phyloP scores from a whole-genome alignment of 2,113 vertebrate genomes.

The Spea multiplicata region DNA sequence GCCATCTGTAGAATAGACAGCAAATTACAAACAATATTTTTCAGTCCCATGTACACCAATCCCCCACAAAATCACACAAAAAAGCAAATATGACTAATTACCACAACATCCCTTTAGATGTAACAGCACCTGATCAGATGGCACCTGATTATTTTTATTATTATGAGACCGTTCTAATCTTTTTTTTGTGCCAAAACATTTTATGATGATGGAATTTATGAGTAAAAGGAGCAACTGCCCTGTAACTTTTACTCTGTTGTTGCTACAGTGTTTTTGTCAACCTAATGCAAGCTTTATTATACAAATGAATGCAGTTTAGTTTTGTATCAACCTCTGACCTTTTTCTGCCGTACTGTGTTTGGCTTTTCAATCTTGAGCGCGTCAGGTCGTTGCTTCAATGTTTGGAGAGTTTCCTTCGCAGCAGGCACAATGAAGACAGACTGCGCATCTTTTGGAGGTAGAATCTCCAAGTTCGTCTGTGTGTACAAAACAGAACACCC shows the following conservation, averaged over 20 bases:
- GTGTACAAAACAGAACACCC: background rate
- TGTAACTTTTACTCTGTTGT: too few species aligned
- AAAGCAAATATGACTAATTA: background rate
- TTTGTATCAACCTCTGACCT: slow-evolving; percentile 2
- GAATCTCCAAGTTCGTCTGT: background rate
- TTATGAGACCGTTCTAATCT: too few species aligned
- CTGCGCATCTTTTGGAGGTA: background rate
- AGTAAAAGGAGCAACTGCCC: too few species aligned
- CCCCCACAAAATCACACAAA: background rate
- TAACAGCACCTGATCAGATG: background rate
- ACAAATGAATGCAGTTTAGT: too few species aligned
- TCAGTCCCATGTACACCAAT: too few species aligned
- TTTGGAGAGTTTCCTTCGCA: background rate
- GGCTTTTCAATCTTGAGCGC: background rate
- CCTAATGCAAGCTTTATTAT: too few species aligned
- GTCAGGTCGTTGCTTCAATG: background rate
- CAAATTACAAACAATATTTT: background rate
- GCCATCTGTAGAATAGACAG: slow-evolving; percentile 61
- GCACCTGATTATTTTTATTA: too few species aligned
- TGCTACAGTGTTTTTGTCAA: too few species aligned
- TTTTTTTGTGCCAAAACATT: too few species aligned
- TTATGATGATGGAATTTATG: too few species aligned
- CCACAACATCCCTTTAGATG: background rate
- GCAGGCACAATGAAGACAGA: background rate
- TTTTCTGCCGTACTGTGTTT: slow-evolving; percentile 9